phyloP scores from a whole-genome alignment of 2,113 vertebrate genomes.

The Macrotus californicus region DNA sequence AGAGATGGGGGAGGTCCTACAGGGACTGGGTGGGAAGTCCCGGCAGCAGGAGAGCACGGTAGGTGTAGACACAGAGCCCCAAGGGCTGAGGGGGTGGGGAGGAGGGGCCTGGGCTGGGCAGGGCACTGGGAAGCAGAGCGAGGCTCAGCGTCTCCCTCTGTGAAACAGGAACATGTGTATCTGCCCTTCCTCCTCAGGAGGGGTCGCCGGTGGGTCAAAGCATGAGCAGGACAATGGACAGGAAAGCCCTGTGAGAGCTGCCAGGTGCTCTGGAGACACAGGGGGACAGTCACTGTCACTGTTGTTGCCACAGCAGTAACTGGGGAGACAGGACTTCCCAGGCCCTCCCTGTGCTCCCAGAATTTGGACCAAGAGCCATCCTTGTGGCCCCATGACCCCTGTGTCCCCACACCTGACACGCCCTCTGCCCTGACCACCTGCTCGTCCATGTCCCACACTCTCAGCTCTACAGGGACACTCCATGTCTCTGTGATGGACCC shows the following conservation, averaged over 20 bases:
- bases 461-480: neutral
- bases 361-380: neutral
- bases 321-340: neutral
- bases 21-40: neutral
- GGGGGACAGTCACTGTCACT: no score
- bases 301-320: neutral
- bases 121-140: neutral
- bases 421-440: neutral
- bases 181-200: neutral
- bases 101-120: neutral
- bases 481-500: neutral
- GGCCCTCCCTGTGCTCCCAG: neutral
- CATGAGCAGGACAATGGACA: neutral
- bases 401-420: rapidly evolving
- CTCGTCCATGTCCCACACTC: neutral
- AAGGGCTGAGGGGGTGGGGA: neutral
- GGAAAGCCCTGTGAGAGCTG: neutral
- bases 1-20: no score
- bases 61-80: neutral
- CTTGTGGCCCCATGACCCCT: no score
- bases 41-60: neutral
- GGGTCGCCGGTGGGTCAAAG: neutral
- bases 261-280: neutral
- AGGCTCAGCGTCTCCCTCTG: neutral
- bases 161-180: no score